phyloP scores from a whole-genome alignment of 2,888 invertebrate species.

The Apocheima hispidaria region DNA sequence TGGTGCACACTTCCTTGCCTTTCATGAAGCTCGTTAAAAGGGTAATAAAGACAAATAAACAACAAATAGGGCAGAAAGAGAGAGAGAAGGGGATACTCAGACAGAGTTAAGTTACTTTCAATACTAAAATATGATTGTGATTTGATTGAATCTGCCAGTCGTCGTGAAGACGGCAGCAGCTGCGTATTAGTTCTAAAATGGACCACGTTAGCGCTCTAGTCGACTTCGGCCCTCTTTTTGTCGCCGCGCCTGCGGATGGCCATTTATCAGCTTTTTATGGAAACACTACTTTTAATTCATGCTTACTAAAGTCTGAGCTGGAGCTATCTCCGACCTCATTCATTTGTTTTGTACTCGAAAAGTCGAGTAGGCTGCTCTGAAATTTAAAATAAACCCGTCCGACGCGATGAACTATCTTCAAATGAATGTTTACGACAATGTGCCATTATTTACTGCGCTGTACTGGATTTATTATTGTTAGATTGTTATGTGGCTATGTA shows the following conservation, averaged over 20 bases:
- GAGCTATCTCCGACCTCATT: slow-evolving; percentile 81
- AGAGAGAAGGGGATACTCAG: too few relatives aligned
- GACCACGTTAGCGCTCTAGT: slow-evolving; percentile 80
- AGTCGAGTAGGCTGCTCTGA: slow-evolving; percentile 58
- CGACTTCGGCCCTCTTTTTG: slow-evolving; percentile 80
- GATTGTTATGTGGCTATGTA: slow-evolving; percentile 38
- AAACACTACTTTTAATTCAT: slow-evolving; percentile 84
- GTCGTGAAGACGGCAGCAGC: slow-evolving; percentile 72
- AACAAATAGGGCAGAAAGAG: too few relatives aligned
- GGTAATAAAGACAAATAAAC: too few relatives aligned
- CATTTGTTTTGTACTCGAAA: slow-evolving; percentile 69
- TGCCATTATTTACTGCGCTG: slow-evolving; percentile 49
- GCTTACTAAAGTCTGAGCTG: slow-evolving; percentile 78
- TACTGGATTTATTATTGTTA: slow-evolving; percentile 39
- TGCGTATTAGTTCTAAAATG: slow-evolving; percentile 77
- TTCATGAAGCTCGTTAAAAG: too few relatives aligned
- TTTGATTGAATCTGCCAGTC: slow-evolving; percentile 51
- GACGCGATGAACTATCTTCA: slow-evolving; percentile 47
- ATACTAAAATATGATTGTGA: too few relatives aligned
- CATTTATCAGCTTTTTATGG: slow-evolving; percentile 85
- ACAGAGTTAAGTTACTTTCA: too few relatives aligned
- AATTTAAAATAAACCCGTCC: slow-evolving; percentile 60
- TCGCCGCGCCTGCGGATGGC: slow-evolving; percentile 77
- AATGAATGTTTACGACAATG: slow-evolving; percentile 58
- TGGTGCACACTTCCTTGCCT: too few relatives aligned